Evolutionary conservation across 2,888 invertebrate species (phyloP), one percentile per base, ranked within the genome.

Genomic region (Lobophora halterata): DNA sequence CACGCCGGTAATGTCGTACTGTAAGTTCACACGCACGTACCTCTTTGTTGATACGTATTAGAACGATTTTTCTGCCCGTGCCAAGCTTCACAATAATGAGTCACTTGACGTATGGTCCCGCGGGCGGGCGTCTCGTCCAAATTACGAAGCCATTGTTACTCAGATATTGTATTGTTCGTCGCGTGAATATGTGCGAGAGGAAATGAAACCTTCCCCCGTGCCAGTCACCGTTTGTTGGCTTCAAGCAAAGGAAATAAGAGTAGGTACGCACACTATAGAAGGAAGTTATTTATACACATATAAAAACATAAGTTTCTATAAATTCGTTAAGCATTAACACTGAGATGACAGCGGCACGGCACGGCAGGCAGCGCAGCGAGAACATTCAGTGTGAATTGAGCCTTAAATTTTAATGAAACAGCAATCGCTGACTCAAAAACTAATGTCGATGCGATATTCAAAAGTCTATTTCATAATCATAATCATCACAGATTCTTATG

Each of bases 91-190:
- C 74, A 74, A 76, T 82, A 82, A 85, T 80, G 78, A 82, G 77
- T 80, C 77, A 77, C 79, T 79, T 78, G 82, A 78, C 75, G 79
- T 70, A 78, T 77, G 78, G 79, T 76, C 79, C 77, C 75, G 69
- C 65, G 63, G 71, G 75, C 71, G 66, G n/a, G 66, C 72, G 72
- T 76, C 73, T 71, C 77, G 70, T 78, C 76, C 76, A 79, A 82
- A 82, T 82, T 79, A 80, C 74, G 72, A 72, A 74, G 71, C 73
- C 66, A 83, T 83, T 82, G 82, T 82, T 77, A 72, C 65, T 64
- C 73, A 75, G 78, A 77, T 79, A 81, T 82, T 81, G 79, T 79
- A 81, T 82, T 81, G 79, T 82, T 79, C 78, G 69, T 70, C 66
- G 72, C 71, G 71, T 76, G 82, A 79, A 80, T 80, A 79, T 81